Evolutionary conservation across 2,888 invertebrate genomes (phyloP), one percentile per base, ranked within the genome.

Genomic region (Tetranychus piercei): DNA sequence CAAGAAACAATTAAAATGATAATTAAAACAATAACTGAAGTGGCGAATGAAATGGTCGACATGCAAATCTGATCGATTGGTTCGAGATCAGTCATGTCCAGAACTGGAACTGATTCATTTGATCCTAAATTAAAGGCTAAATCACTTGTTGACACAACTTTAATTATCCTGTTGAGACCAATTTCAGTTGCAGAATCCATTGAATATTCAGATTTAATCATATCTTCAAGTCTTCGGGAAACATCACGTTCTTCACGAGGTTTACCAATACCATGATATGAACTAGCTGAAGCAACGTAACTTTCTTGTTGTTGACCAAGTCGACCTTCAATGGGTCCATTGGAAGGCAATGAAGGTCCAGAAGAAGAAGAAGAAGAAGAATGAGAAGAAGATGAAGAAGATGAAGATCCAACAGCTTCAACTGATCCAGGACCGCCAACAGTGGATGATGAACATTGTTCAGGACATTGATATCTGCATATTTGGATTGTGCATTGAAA

Each of bases 401-500:
- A 66, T 9, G 66, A 66, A 9, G 20, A 66, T 0, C 7, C 15
- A 34, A 34, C 4, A 0, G 34, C 34, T 34, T 34, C n/a, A 18
- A 20, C 70, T 72, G 72, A n/a, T n/a, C 64, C 75, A 34, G 71
- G 34, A 44, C 44, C 34, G 5, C 44, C 22, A 15, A 15, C 23
- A 15, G 15, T 34, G 5, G n/a, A 78, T 22, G 78, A 79, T 18
- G 90, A 89, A 81, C 93, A 94, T 81, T 94, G 94, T 78, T 93
- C 93, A 0, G 94, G 94, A 80, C 94, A 94, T 80, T 92, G 90
- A 80, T 92, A 91, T 79, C 93, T 86, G 82, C 94, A 94, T 80
- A 94, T 93, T 82, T 94, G 93, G 78, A 94, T 93, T 45, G 93
- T 93, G 82, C 93, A 94, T 82, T 93, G 92, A 86, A 94, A 94